These are phyloP conservation scores for Epizoanthus fatuus DNA, from an alignment of 92 coral and sea anemone species.

Conservation along the genomic window DNA sequence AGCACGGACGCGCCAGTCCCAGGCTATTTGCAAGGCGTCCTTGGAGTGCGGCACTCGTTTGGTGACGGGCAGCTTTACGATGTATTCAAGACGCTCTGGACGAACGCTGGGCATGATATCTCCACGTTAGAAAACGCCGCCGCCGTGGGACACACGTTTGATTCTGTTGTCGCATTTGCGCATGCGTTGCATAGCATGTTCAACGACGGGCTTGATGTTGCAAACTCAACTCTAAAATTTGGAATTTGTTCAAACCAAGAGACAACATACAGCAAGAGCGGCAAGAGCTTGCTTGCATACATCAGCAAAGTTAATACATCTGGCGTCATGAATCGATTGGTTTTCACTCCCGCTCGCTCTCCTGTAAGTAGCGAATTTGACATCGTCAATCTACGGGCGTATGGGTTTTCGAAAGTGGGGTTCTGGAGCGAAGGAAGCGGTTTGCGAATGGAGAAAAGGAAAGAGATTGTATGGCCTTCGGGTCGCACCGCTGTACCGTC, in stretches of 20 bases:
- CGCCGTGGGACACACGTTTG: conserved; percentile 83
- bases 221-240: conserved; percentile 52
- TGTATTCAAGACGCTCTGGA: conserved; percentile 71
- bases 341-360: conserved; percentile 63
- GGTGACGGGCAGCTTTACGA: conserved; percentile 63
- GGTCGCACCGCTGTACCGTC: conserved; percentile 69
- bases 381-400: conserved; percentile 83
- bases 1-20: conserved; percentile 64
- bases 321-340: conserved; percentile 70
- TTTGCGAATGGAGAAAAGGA: conserved; percentile 73
- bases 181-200: conserved; percentile 77
- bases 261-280: conserved; percentile 61
- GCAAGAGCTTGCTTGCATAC: conserved; percentile 62
- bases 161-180: conserved; percentile 83
- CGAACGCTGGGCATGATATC: conserved; percentile 50
- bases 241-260: conserved; percentile 50
- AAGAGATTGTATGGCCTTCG: conserved; percentile 90
- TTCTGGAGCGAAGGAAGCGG: conserved; percentile 73
- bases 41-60: conserved; percentile 84
- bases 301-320: conserved; percentile 70
- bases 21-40: conserved; percentile 76
- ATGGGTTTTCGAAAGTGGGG: conserved; percentile 87
- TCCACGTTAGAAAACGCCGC: conserved; percentile 68
- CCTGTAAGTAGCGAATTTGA: conserved; percentile 76
- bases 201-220: conserved; percentile 64